Evolutionary conservation across 2,888 invertebrate species (phyloP).

Genomic region (Rutpela maculata): DNA sequence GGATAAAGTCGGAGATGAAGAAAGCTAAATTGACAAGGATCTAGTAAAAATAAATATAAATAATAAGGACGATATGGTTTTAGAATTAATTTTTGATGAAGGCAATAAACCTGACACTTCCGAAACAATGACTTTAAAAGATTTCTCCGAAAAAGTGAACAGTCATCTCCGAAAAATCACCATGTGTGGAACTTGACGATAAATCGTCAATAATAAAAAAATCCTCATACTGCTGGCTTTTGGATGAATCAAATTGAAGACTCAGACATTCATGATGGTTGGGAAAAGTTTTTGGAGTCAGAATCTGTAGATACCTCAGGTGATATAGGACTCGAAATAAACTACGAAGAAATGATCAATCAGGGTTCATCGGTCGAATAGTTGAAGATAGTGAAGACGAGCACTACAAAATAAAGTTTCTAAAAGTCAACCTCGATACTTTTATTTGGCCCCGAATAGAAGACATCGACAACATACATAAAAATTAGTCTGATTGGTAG

Average conservation of each 20-base stretch:
- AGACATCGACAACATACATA: conserved; percentile 10
- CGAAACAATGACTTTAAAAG: no score
- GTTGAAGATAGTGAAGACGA: conserved; percentile 16
- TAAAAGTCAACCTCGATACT: no score
- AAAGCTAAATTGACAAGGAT: conserved; percentile 27
- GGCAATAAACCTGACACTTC: no score
- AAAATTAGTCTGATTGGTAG: conserved; percentile 13
- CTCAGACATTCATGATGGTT: neutral
- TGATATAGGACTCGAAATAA: neutral
- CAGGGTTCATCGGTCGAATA: conserved; percentile 22
- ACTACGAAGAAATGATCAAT: conserved; percentile 6
- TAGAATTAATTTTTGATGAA: no score
- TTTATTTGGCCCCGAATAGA: conserved; percentile 16
- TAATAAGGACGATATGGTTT: no score
- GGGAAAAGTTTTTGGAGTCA: neutral
- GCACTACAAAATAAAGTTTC: conserved; percentile 21
- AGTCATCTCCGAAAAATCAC: no score
- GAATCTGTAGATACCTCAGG: neutral
- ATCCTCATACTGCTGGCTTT: no score
- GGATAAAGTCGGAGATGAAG: neutral
- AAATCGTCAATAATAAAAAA: neutral
- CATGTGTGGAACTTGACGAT: neutral
- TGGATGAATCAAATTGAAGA: no score
- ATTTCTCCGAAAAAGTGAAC: no score
- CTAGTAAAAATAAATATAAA: conserved; percentile 24